These are phyloP conservation scores for Psylliodes chrysocephalus DNA, from an alignment of 2,888 invertebrate genomes.

Conservation along the genomic window DNA sequence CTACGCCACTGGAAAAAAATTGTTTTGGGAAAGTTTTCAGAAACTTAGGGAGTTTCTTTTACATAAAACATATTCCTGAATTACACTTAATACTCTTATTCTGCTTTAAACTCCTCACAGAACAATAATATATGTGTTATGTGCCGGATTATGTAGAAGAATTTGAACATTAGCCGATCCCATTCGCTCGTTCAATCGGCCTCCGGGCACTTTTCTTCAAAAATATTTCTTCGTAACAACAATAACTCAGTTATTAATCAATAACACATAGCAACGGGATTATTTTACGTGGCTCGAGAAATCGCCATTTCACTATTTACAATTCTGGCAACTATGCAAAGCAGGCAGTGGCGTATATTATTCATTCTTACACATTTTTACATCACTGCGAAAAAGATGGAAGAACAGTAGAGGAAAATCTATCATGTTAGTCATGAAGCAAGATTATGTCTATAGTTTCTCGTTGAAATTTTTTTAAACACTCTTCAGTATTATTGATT, in stretches of 20 bases:
- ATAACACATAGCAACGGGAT: conserved; percentile 17
- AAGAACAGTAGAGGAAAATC: too few relatives aligned
- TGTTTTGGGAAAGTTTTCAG: too few relatives aligned
- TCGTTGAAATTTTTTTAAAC: too few relatives aligned
- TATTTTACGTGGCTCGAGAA: conserved; percentile 19
- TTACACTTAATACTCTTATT: neutral
- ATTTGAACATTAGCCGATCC: conserved; percentile 17
- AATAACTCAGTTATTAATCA: conserved; percentile 24
- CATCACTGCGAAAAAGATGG: too few relatives aligned
- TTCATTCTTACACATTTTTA: too few relatives aligned
- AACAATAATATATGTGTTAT: too few relatives aligned
- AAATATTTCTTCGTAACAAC: conserved; percentile 26
- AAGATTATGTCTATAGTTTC: too few relatives aligned
- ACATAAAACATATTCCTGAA: too few relatives aligned
- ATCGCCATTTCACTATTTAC: conserved; percentile 30
- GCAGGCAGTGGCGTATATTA: conserved; percentile 17
- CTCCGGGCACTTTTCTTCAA: conserved; percentile 19
- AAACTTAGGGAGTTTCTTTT: too few relatives aligned
- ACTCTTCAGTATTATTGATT: too few relatives aligned
- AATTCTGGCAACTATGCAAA: conserved; percentile 31
- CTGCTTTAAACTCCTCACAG: neutral
- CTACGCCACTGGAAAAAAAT: too few relatives aligned
- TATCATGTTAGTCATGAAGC: too few relatives aligned
- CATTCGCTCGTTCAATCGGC: conserved; percentile 4
- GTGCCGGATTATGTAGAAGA: conserved; percentile 11